Conservation (phyloP, 2,888 invertebrate species). For the Camptogramma bilineatum region DNA sequence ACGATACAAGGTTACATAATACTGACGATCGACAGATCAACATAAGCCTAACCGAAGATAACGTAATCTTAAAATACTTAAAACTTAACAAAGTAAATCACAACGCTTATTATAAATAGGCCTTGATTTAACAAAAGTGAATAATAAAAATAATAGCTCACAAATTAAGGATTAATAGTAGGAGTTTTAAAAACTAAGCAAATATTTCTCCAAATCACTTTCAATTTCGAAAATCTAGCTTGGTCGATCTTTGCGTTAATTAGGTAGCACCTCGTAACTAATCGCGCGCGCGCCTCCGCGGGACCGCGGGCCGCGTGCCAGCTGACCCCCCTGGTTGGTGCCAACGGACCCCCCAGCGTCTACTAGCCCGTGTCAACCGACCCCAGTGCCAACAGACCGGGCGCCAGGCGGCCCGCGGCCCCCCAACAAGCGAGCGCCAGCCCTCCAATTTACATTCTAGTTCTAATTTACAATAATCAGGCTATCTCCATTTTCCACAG, state of each 20-base stretch:
- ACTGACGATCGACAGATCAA: conserved; percentile 28
- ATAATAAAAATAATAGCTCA: conserved; percentile 16
- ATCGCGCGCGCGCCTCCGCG: conserved; percentile 19
- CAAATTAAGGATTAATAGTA: conserved; percentile 22
- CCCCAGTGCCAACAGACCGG: too few species aligned
- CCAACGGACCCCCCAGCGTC: background rate
- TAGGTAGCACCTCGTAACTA: conserved; percentile 66
- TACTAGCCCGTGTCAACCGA: background rate
- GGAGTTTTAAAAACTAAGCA: conserved; percentile 42
- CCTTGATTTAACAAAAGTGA: conserved; percentile 24
- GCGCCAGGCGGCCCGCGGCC: too few species aligned
- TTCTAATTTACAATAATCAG: conserved; percentile 54
- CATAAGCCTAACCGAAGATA: conserved; percentile 10
- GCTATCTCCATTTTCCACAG: conserved; percentile 49
- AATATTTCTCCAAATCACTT: conserved; percentile 42
- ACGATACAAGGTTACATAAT: conserved; percentile 28
- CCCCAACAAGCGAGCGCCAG: conserved; percentile 35
- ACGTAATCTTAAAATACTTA: conserved; percentile 12
- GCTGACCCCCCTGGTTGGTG: background rate
- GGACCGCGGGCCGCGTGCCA: conserved; percentile 14
- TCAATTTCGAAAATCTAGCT: conserved; percentile 59
- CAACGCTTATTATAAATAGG: conserved; percentile 32
- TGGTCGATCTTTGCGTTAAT: conserved; percentile 67
- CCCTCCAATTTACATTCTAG: conserved; percentile 50
- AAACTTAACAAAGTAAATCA: conserved; percentile 26